Evolutionary conservation across 1,140 invertebrate species (phyloP).

Genomic region (Papilio machaon): DNA sequence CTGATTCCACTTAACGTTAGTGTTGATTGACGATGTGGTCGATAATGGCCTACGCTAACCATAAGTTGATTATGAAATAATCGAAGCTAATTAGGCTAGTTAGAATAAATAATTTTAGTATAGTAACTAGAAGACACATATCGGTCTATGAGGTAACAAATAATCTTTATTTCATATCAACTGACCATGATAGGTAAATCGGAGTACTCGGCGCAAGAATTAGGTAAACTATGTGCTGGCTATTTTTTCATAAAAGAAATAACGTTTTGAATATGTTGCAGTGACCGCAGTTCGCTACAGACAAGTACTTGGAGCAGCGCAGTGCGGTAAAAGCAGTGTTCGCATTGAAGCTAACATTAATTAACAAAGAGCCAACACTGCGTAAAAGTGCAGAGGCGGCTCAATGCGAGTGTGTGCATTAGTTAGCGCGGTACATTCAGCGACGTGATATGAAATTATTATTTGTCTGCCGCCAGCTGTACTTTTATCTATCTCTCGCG

Average conservation of each 20-base stretch:
- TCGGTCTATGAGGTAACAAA: not conserved
- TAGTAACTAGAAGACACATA: not conserved
- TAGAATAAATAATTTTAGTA: not conserved
- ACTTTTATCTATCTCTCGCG: constrained; percentile 35
- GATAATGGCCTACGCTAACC: too few relatives aligned
- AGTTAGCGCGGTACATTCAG: constrained; percentile 38
- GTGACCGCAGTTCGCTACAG: constrained; percentile 31
- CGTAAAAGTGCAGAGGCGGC: constrained; percentile 36
- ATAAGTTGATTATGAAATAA: too few relatives aligned
- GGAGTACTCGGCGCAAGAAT: not conserved
- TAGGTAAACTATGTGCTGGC: not conserved
- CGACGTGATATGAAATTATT: constrained; percentile 37
- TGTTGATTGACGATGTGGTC: too few relatives aligned
- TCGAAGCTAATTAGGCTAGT: not conserved
- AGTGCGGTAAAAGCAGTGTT: constrained; percentile 34
- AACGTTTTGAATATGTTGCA: constrained; percentile 30
- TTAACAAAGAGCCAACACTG: constrained; percentile 39
- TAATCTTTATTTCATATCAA: not conserved
- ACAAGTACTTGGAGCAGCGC: constrained; percentile 28
- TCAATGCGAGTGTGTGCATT: constrained; percentile 33
- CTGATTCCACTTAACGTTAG: too few relatives aligned
- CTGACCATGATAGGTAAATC: not conserved
- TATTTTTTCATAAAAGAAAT: constrained; percentile 13
- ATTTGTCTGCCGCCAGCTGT: constrained; percentile 32
- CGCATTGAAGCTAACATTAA: constrained; percentile 38